Base-by-base conservation (phyloP, 2,113 vertebrate genomes). In the Turdus rufiventris region DNA sequence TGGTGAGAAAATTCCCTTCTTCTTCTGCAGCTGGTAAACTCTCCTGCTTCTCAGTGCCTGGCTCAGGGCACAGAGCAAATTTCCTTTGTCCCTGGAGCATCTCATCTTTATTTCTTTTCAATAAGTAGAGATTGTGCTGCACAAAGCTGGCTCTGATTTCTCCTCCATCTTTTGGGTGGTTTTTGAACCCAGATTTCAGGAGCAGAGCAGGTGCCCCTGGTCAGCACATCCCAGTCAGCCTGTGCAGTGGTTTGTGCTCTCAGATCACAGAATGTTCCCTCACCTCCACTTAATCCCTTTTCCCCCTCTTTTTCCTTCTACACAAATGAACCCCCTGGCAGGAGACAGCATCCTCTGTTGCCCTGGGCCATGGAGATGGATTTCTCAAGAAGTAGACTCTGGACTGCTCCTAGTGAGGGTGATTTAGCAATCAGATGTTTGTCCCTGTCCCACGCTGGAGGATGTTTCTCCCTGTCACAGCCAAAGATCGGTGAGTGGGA, bases 121-220 rank as follows among this genome's bases (percentile, higher is more conserved):
- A 5, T 14, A 4, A 0, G 1, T 4, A 21, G 54, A 36, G 20
- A 25, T 3, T 10, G 34, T 61, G 38, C 61, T 0, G 1, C 84
- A 15, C 14, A 2, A 50, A 56, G 6, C 56, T 16, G 10, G 7
- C 50, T 53, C 8, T 1, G 0, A 31, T 17, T n/a, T 14, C 45
- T 33, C 18, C 18, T 68, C 38, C 8, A 4, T 18, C 61, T 33
- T 51, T 68, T 14, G 10, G 20, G 18, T 57, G 14, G 18, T 33
- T 56, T 34, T 8, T 50, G 62, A 43, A 10, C 28, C 26, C 1
- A 0, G 16, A 23, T 61, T 43, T 24, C 20, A n/a, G 36, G 40
- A 61, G n/a, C 31, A 26, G 56, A 77, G 61, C 15, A 14, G 17
- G 36, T 26, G 42, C 5, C n/a, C 31, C 28, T 42, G 10, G 40